Percentiles rank a stretch among this genome's conserved stretches.
Conservation (phyloP, 2,113 vertebrate species). For the Uria aalge region DNA sequence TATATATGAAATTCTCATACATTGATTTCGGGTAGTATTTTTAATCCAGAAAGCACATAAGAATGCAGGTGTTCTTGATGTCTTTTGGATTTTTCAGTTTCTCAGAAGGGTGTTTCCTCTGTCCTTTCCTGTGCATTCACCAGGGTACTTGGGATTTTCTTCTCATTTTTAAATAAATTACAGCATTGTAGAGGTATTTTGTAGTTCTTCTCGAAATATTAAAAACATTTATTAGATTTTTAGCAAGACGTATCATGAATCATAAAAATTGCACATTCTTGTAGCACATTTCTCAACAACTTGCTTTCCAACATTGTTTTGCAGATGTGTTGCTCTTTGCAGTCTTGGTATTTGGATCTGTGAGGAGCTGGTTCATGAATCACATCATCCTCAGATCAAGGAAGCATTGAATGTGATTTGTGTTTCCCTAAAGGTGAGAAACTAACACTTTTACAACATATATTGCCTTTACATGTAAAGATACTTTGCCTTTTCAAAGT, state of each 20-base stretch:
- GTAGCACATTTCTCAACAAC: not conserved
- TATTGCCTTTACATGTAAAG: not conserved
- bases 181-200: not conserved
- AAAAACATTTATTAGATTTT: not conserved
- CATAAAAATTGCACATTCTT: not conserved
- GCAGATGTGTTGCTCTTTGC: constrained; percentile 95
- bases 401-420: constrained; percentile 97
- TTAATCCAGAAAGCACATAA: not conserved
- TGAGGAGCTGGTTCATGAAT: constrained; percentile 91
- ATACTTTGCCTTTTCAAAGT: not conserved
- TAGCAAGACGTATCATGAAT: not conserved
- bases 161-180: not conserved
- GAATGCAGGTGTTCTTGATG: not conserved
- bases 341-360: constrained; percentile 98
- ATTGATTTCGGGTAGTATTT: not conserved
- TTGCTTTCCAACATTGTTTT: constrained; percentile 31
- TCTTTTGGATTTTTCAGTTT: not conserved
- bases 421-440: constrained; percentile 93
- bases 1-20: not conserved
- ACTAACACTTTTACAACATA: not conserved
- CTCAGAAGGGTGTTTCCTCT: not conserved
- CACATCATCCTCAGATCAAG: constrained; percentile 93
- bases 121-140: not conserved
- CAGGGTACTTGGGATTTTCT: not conserved
- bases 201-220: not conserved